phyloP scores from a whole-genome alignment of 1,140 invertebrate species.

The Ericerus pela region DNA sequence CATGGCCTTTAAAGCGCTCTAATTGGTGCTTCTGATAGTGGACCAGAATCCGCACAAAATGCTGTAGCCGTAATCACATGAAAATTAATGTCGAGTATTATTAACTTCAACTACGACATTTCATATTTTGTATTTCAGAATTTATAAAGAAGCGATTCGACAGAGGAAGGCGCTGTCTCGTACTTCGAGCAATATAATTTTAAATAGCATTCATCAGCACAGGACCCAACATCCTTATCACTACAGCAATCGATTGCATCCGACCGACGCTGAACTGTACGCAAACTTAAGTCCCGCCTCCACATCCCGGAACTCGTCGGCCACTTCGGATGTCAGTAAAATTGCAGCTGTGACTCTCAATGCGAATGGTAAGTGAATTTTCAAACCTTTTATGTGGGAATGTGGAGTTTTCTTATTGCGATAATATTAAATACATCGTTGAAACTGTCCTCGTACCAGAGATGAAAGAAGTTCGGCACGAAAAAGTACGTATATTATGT shows the following conservation, averaged over 20 bases:
- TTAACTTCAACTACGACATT: no score
- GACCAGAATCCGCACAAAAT: no score
- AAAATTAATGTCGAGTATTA: no score
- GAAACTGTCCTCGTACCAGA: no score
- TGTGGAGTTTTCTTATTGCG: no score
- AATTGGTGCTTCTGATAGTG: no score
- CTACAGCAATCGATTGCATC: slow-evolving; percentile 48
- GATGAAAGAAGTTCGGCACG: no score
- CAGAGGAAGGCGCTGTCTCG: slow-evolving; percentile 70
- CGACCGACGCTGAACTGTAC: slow-evolving; percentile 33
- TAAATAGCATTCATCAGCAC: slow-evolving; percentile 66
- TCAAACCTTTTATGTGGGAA: no score
- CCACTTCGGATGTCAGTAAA: neutral
- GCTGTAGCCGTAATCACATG: no score
- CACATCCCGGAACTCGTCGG: neutral
- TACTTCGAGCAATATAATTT: slow-evolving; percentile 62
- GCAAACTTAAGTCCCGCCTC: neutral
- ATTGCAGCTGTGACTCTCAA: neutral
- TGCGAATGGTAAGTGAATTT: neutral
- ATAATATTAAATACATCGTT: no score
- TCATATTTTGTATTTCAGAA: slow-evolving; percentile 27
- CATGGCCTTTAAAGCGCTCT: no score
- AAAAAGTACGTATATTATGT: no score
- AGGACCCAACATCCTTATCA: slow-evolving; percentile 39
- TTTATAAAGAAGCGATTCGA: slow-evolving; percentile 73